Percentiles rank a stretch among this genome's conserved stretches.
These are phyloP conservation scores for Leptonema lineaticorne DNA, from an alignment of 1,140 invertebrate species.

Conservation along the genomic window DNA sequence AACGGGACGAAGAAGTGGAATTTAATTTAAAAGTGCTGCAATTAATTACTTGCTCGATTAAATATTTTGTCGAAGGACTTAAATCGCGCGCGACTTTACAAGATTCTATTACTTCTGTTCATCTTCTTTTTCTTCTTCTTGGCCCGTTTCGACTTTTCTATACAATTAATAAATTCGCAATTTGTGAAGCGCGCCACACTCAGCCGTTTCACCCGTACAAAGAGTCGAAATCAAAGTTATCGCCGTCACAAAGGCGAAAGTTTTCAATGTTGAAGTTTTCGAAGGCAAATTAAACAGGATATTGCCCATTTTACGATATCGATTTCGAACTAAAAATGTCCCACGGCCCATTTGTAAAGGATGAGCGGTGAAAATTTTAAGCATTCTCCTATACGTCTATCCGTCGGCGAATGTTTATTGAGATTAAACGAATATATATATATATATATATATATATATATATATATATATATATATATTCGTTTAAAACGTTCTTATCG, in stretches of 20 bases:
- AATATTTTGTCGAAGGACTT: constrained; percentile 9
- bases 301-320: constrained; percentile 26
- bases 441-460: background rate
- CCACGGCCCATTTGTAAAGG: too few species aligned
- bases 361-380: constrained; percentile 17
- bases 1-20: background rate
- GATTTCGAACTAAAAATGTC: constrained; percentile 25
- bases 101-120: background rate
- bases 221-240: constrained; percentile 19
- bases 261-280: constrained; percentile 20
- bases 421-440: background rate
- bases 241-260: constrained; percentile 8
- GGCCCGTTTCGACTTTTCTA: background rate
- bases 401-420: background rate
- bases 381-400: background rate
- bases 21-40: constrained; percentile 9
- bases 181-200: background rate
- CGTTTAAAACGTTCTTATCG: too few species aligned
- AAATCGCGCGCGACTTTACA: constrained; percentile 2
- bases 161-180: constrained; percentile 17
- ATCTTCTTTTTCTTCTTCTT: too few species aligned
- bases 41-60: constrained; percentile 16
- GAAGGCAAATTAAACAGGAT: constrained; percentile 23
- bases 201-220: too few species aligned
- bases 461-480: background rate